Evolutionary conservation across 2,888 invertebrate genomes (phyloP), one percentile per base, ranked within the genome.

Genomic region (Ormyrus nitidulus): DNA sequence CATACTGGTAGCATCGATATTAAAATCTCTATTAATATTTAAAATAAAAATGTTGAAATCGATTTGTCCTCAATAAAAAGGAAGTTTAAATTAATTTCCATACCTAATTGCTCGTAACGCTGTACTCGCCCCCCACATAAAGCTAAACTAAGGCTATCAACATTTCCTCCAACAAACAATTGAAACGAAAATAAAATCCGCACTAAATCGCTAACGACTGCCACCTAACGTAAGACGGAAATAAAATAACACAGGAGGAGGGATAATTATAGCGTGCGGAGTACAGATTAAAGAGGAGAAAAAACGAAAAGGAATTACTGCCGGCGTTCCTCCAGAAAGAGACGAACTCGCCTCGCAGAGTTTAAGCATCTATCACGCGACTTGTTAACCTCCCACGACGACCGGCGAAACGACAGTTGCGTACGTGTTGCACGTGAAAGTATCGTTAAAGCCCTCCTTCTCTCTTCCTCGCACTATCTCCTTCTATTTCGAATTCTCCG

Each of bases 391-490:
- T 58, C 58, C 7, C 58, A 6, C 49, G 6, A 5, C 58, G 68
- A 44, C 9, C 48, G 48, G 10, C 44, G 53, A 72, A 73, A 73
- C 65, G 65, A 74, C 74, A 66, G 64, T 66, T 74, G 74, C 66
- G 49, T 74, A 73, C 56, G 74, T 66, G 74, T 74, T 58, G 70
- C 69, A 77, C 70, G 70, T 70, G 56, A 77, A 77, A 77, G 69
- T 70, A 70, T 77, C 76, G 76, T 77, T 77, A 77, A 70, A 77
- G 69, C 62, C n/a, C 54, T 8, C 34, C 19, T 44, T n/a, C 66
- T 34, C n/a, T 51, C 71, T 51, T 34, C 34, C 19, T 19, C 9
- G 9, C 53, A 19, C 48, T 10, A 19, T 46, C 46, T 56, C 69
- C 9, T 44, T 11, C 62, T 46, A 11, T 64, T 48, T 11, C 48